A percentile compares a stretch with the other conserved stretches of the same genome.
Evolutionary conservation across 2,888 invertebrate species (phyloP).

Genomic region (Helicoverpa assulta): DNA sequence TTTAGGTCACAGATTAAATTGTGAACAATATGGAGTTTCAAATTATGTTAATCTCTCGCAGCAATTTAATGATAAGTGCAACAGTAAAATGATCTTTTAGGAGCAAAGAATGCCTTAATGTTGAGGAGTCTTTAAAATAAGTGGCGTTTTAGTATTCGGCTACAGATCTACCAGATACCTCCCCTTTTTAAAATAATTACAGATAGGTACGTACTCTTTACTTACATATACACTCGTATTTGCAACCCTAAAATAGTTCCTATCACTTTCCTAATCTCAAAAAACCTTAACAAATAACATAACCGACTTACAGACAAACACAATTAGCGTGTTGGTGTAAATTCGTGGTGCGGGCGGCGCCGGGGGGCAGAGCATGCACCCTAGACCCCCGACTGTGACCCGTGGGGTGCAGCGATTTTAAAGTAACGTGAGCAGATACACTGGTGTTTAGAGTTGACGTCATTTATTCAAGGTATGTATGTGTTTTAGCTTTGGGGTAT

Average conservation of each 20-base stretch:
- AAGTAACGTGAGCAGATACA: constrained; percentile 43
- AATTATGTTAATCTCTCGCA: too few relatives aligned
- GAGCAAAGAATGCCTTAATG: too few relatives aligned
- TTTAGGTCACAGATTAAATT: too few relatives aligned
- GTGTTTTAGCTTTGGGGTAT: constrained; percentile 10
- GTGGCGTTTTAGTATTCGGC: too few relatives aligned
- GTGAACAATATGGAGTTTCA: too few relatives aligned
- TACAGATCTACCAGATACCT: too few relatives aligned
- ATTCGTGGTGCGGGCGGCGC: constrained; percentile 74
- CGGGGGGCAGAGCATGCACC: constrained; percentile 80
- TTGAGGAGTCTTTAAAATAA: too few relatives aligned
- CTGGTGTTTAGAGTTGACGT: constrained; percentile 18
- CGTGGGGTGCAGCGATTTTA: constrained; percentile 60
- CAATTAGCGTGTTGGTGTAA: constrained; percentile 86
- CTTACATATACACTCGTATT: too few relatives aligned
- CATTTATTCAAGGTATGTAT: constrained; percentile 19
- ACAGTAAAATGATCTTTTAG: too few relatives aligned
- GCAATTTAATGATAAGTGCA: too few relatives aligned
- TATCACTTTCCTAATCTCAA: constrained; percentile 50
- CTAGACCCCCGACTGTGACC: constrained; percentile 68
- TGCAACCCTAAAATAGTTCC: neutral
- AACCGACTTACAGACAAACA: constrained; percentile 82
- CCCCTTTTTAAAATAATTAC: too few relatives aligned
- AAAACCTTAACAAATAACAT: constrained; percentile 77
- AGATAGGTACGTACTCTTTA: neutral